Conservation (phyloP, 1,140 invertebrate genomes). For the Zelostemma sp. region DNA sequence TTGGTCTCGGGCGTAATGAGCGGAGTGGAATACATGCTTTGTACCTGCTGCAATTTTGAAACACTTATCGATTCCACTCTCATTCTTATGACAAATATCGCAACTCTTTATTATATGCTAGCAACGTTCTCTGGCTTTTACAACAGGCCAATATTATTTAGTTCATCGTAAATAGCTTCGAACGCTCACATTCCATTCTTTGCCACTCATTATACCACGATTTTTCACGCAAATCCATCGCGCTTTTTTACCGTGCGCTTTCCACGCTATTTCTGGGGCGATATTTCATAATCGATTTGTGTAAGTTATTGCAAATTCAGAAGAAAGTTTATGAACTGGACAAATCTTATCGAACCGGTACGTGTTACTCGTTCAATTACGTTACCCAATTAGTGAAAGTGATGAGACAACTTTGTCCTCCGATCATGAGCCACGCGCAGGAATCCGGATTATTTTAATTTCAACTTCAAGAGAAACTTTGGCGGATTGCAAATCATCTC, state of each 20-base stretch:
- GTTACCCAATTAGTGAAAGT: slow-evolving; percentile 45
- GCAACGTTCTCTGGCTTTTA: too few species aligned
- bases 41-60: slow-evolving; percentile 21
- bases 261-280: background rate
- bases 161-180: too few species aligned
- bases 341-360: slow-evolving; percentile 11
- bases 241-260: too few species aligned
- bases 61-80: slow-evolving; percentile 14
- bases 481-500: background rate
- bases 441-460: slow-evolving; percentile 24
- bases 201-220: too few species aligned
- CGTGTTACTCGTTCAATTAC: slow-evolving; percentile 14
- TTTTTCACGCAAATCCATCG: too few species aligned
- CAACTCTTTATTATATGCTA: background rate
- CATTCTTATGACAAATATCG: background rate
- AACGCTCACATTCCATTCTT: too few species aligned
- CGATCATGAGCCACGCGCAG: background rate
- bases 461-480: background rate
- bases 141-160: too few species aligned
- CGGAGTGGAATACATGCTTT: slow-evolving; percentile 39
- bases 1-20: slow-evolving; percentile 47
- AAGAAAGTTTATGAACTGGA: slow-evolving; percentile 30
- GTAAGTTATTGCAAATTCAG: slow-evolving; percentile 13
- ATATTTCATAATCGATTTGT: background rate
- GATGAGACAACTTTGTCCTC: slow-evolving; percentile 16